phyloP scores from a whole-genome alignment of 1,140 invertebrate genomes.

The Manduca sexta region DNA sequence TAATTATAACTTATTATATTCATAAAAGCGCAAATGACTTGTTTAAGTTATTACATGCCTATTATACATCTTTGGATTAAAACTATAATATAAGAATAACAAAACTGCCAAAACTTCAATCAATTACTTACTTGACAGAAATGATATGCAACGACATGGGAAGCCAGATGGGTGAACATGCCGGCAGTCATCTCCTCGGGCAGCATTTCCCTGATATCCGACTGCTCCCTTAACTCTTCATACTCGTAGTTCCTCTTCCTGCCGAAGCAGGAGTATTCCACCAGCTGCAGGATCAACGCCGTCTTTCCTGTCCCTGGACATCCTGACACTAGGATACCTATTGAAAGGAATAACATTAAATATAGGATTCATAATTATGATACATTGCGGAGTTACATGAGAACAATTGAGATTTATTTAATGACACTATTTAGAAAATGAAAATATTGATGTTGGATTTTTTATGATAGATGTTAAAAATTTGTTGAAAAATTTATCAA shows the following conservation, averaged over 20 bases:
- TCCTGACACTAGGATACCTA: slow-evolving; percentile 79
- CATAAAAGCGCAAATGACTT: too few species aligned
- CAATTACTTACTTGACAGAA: slow-evolving; percentile 81
- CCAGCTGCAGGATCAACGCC: slow-evolving; percentile 90
- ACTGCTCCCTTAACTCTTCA: slow-evolving; percentile 66
- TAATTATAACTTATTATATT: too few species aligned
- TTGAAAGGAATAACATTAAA: neutral
- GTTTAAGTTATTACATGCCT: neutral
- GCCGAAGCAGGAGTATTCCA: slow-evolving; percentile 95
- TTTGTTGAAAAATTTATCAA: too few species aligned
- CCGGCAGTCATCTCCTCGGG: slow-evolving; percentile 57
- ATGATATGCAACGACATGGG: slow-evolving; percentile 93
- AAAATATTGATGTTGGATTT: neutral
- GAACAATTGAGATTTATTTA: too few species aligned
- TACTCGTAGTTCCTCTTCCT: slow-evolving; percentile 76
- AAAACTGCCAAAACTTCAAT: neutral
- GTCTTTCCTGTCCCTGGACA: slow-evolving; percentile 92
- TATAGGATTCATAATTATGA: too few species aligned
- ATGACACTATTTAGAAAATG: too few species aligned
- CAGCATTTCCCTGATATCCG: slow-evolving; percentile 59
- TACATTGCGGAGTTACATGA: too few species aligned
- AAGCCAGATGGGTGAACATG: slow-evolving; percentile 77
- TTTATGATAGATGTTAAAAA: neutral
- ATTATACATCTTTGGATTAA: neutral
- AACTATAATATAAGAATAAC: neutral